Conservation (phyloP, 2,797 vertebrate species). For the Atherinosoma microstoma region DNA sequence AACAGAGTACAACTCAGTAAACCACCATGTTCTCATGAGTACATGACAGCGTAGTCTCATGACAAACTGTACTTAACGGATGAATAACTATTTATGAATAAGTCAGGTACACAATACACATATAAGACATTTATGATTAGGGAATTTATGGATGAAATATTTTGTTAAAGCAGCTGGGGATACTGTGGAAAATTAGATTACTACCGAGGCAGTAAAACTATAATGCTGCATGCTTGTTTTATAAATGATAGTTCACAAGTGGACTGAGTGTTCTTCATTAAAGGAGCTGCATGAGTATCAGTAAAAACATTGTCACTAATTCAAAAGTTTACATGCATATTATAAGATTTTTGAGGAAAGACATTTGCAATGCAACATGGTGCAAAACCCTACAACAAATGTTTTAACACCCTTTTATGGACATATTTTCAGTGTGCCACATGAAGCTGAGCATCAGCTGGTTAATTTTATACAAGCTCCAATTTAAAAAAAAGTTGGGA, state of each 20-base stretch:
- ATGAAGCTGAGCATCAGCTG: no score
- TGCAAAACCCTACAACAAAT: no score
- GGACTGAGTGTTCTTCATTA: not conserved
- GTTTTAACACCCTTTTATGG: no score
- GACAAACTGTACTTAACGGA: conserved; percentile 31
- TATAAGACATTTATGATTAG: not conserved
- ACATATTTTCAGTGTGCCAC: no score
- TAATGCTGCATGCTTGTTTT: conserved; percentile 1
- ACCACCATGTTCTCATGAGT: conserved; percentile 50
- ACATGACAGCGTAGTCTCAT: conserved; percentile 27
- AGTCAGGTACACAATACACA: conserved; percentile 2
- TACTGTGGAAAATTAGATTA: not conserved
- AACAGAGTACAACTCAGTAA: conserved; percentile 53
- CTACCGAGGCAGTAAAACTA: not conserved
- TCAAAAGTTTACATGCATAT: no score
- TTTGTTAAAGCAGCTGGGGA: not conserved
- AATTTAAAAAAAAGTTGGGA: no score
- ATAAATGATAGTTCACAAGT: not conserved
- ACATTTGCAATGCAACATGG: no score
- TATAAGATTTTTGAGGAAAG: no score
- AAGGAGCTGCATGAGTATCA: conserved; percentile 6
- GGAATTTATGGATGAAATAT: conserved; percentile 16
- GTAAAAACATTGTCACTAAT: not conserved
- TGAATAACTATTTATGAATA: conserved; percentile 28
- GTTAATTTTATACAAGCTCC: no score